phyloP scores from a whole-genome alignment of 1,140 invertebrate species.

The Ooceraea biroi region DNA sequence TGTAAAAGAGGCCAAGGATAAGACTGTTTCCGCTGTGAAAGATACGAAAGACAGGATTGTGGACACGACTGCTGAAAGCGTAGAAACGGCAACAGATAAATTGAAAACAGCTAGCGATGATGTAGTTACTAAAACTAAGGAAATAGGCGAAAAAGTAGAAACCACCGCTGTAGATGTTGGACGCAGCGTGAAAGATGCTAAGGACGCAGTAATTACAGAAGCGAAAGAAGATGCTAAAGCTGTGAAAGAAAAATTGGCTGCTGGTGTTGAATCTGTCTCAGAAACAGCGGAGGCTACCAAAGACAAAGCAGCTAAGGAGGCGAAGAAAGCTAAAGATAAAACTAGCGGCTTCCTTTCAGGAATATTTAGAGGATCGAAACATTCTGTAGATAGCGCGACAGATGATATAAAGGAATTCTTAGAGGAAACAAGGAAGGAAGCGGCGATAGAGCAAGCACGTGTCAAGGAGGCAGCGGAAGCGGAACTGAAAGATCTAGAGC shows the following conservation, averaged over 20 bases:
- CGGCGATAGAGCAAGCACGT: constrained; percentile 14
- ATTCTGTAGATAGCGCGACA: constrained; percentile 55
- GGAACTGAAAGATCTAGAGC: constrained; percentile 26
- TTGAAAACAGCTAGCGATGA: constrained; percentile 67
- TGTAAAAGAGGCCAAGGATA: constrained; percentile 40
- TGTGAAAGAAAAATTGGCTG: constrained; percentile 15
- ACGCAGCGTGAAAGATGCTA: constrained; percentile 17
- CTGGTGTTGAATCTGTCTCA: background rate
- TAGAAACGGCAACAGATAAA: constrained; percentile 47
- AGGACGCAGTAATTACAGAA: constrained; percentile 3
- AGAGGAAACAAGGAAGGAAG: constrained; percentile 25
- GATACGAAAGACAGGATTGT: constrained; percentile 59
- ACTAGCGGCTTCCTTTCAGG: constrained; percentile 66
- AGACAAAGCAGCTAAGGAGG: constrained; percentile 31
- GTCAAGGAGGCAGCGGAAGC: constrained; percentile 22
- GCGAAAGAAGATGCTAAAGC: constrained; percentile 50
- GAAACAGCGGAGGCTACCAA: background rate
- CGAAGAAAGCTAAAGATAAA: constrained; percentile 66
- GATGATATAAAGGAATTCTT: constrained; percentile 65
- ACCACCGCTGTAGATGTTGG: background rate
- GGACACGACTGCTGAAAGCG: constrained; percentile 35
- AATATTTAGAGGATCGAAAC: constrained; percentile 73
- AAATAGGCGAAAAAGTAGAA: constrained; percentile 49
- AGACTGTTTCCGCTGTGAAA: constrained; percentile 15
- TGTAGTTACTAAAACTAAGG: constrained; percentile 42